Conservation (phyloP, 2,888 invertebrate genomes). For the Bugula neritina region DNA sequence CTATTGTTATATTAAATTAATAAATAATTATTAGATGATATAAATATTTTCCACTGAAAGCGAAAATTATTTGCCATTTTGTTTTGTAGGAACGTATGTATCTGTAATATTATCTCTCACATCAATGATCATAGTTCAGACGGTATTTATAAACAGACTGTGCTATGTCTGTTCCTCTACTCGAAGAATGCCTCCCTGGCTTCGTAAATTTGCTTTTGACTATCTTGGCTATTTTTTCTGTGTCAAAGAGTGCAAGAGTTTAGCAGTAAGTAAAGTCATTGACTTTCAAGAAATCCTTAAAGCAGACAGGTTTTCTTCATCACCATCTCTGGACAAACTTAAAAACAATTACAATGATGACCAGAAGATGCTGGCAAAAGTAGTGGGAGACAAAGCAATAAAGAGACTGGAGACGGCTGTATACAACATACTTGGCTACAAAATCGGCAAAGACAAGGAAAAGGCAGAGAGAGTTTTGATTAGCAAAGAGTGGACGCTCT, state of each 20-base stretch:
- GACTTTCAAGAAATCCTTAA: no score
- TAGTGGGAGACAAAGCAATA: not conserved
- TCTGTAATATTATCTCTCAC: slow-evolving; percentile 55
- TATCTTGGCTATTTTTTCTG: slow-evolving; percentile 47
- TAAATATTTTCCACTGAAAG: no score
- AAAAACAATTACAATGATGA: not conserved
- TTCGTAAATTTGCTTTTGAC: slow-evolving; percentile 46
- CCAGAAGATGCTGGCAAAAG: not conserved
- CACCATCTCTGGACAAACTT: no score
- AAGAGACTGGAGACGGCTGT: not conserved
- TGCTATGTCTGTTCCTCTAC: slow-evolving; percentile 53
- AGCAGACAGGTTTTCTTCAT: no score
- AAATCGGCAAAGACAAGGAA: not conserved
- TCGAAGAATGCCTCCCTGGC: slow-evolving; percentile 49
- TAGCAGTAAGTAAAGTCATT: no score
- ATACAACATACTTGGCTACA: no score
- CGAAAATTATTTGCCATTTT: no score
- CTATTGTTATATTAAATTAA: no score
- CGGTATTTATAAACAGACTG: slow-evolving; percentile 54
- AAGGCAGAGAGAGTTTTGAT: no score
- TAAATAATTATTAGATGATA: no score
- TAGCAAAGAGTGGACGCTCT: not conserved
- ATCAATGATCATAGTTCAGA: slow-evolving; percentile 53
- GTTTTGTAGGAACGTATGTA: slow-evolving; percentile 52
- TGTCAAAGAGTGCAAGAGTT: no score